Evolutionary conservation across 2,888 invertebrate genomes (phyloP).

Genomic region (Teinopalpus imperialis): DNA sequence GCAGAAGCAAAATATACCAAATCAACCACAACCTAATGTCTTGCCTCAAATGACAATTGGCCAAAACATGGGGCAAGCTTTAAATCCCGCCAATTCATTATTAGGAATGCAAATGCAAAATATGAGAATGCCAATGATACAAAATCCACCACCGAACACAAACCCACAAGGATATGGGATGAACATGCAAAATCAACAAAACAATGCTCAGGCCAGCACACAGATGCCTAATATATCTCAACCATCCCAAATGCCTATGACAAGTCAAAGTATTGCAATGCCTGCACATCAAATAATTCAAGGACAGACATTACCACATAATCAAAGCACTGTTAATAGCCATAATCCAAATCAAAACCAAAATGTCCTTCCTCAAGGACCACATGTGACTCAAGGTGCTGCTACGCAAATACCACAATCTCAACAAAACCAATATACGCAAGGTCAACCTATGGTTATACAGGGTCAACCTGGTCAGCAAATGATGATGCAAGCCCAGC

Average conservation of each 20-base stretch:
- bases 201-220: constrained; percentile 44
- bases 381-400: constrained; percentile 43
- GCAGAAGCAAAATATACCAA: constrained; percentile 38
- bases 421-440: constrained; percentile 38
- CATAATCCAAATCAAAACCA: constrained; percentile 42
- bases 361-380: constrained; percentile 40
- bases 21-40: constrained; percentile 40
- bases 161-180: constrained; percentile 59
- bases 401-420: constrained; percentile 36
- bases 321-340: constrained; percentile 21
- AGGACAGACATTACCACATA: constrained; percentile 32
- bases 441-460: constrained; percentile 45
- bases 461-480: constrained; percentile 48
- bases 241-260: constrained; percentile 43
- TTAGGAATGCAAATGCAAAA: constrained; percentile 66
- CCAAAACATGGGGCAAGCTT: constrained; percentile 49
- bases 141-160: constrained; percentile 49
- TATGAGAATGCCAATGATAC: constrained; percentile 67
- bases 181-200: constrained; percentile 53
- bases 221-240: constrained; percentile 50
- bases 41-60: constrained; percentile 56
- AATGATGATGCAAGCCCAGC: constrained; percentile 54
- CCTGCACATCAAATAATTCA: constrained; percentile 48
- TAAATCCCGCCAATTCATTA: constrained; percentile 59
- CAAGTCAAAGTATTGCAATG: constrained; percentile 51